phyloP scores from a whole-genome alignment of 2,888 invertebrate genomes.

The Eucriotettix oculatus region DNA sequence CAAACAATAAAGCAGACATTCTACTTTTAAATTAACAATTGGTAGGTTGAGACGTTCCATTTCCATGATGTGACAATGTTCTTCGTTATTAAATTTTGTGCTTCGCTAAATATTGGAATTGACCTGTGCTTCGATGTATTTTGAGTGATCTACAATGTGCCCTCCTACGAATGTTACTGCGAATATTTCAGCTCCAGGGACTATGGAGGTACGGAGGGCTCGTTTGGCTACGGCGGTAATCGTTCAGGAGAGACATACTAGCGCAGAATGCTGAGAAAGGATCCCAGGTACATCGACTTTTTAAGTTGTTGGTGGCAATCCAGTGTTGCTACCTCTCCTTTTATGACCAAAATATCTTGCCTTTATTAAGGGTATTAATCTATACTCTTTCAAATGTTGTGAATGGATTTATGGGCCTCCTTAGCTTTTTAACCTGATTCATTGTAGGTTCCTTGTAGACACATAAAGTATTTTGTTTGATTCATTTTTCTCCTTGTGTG shows the following conservation, averaged over 20 bases:
- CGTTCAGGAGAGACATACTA: slow-evolving; percentile 12
- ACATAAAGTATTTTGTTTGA: no score
- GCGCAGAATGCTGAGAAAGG: not conserved
- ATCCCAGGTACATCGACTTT: slow-evolving; percentile 8
- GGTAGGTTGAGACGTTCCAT: not conserved
- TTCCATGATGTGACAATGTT: not conserved
- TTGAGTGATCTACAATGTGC: not conserved
- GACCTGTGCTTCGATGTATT: slow-evolving; percentile 4
- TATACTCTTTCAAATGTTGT: no score
- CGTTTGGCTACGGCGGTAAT: slow-evolving; percentile 10
- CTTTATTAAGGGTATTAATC: no score
- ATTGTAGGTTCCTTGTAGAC: no score
- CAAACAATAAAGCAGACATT: no score
- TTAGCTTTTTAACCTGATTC: no score
- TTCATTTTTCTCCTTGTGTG: no score
- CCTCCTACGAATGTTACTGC: slow-evolving; percentile 5
- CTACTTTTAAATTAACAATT: no score
- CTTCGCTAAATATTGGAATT: not conserved
- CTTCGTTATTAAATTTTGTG: not conserved
- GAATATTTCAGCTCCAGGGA: slow-evolving; percentile 12
- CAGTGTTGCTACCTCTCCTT: not conserved
- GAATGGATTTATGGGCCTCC: no score
- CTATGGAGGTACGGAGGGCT: slow-evolving; percentile 10
- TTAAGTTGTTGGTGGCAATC: not conserved
- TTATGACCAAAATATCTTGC: not conserved